phyloP scores from a whole-genome alignment of 2,113 vertebrate genomes.

The Aix galericulata region DNA sequence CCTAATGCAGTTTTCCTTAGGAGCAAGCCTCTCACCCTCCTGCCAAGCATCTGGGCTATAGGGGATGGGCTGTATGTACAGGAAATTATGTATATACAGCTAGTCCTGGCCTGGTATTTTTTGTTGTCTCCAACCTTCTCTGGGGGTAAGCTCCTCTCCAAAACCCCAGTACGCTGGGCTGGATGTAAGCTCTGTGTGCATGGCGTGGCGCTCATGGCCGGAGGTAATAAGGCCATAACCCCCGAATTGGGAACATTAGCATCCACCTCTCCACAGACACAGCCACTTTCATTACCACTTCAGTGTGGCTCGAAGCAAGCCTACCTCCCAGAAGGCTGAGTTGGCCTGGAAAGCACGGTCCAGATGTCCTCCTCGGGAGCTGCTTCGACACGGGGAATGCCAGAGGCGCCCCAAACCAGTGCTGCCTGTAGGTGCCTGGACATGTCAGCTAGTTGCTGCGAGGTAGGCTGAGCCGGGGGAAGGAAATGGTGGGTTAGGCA shows the following conservation, averaged over 20 bases:
- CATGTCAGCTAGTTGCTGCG: accelerated
- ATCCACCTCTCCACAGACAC: neutral
- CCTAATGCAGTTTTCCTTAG: neutral
- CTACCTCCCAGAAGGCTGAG: neutral
- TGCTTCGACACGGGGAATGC: neutral
- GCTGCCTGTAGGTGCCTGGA: accelerated
- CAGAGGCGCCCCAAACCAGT: accelerated
- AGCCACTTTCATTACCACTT: neutral
- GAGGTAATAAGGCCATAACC: neutral
- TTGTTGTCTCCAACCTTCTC: neutral
- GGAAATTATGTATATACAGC: neutral
- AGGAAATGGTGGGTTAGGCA: neutral
- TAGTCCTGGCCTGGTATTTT: neutral
- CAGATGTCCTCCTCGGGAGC: neutral
- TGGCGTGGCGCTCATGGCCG: neutral
- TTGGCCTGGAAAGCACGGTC: neutral
- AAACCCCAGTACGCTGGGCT: neutral
- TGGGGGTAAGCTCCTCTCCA: neutral
- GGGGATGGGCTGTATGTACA: accelerated
- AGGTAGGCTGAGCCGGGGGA: neutral
- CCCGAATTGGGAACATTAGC: neutral
- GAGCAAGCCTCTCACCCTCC: neutral
- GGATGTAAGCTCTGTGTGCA: neutral
- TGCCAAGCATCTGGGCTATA: neutral
- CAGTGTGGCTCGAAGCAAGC: neutral